phyloP scores from a whole-genome alignment of 2,888 invertebrate species.

The Adineta ricciae region DNA sequence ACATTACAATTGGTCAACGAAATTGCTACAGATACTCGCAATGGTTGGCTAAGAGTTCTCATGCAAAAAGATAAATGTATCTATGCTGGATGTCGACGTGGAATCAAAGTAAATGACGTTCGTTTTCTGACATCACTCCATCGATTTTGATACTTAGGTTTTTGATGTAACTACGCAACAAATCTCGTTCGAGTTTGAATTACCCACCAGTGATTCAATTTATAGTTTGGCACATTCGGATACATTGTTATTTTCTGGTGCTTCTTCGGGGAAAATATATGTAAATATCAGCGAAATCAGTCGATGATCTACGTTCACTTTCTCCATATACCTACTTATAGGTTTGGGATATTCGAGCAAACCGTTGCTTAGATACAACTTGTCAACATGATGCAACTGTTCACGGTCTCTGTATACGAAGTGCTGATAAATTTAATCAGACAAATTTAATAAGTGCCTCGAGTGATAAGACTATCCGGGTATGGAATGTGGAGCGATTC shows the following conservation, averaged over 20 bases:
- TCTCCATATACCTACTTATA: not conserved
- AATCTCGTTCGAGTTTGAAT: not conserved
- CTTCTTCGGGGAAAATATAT: not conserved
- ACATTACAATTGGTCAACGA: not conserved
- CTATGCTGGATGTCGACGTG: conserved; percentile 19
- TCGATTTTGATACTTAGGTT: not conserved
- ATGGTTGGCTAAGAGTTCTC: not conserved
- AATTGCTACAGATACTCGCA: not conserved
- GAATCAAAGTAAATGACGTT: not conserved
- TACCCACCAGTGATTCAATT: conserved; percentile 5
- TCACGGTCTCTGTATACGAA: not conserved
- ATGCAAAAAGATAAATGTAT: not conserved
- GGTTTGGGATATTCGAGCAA: conserved; percentile 6
- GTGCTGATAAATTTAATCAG: not conserved
- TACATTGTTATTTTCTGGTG: not conserved
- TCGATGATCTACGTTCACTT: no score
- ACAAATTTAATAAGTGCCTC: not conserved
- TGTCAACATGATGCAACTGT: not conserved
- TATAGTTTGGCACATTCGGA: not conserved
- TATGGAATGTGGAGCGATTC: not conserved
- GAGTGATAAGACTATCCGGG: not conserved
- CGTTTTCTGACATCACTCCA: no score
- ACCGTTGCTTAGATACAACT: not conserved
- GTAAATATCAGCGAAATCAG: not conserved
- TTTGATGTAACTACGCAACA: not conserved